Evolutionary conservation across 2,113 vertebrate genomes (phyloP).

Genomic region (Mobula hypostoma): DNA sequence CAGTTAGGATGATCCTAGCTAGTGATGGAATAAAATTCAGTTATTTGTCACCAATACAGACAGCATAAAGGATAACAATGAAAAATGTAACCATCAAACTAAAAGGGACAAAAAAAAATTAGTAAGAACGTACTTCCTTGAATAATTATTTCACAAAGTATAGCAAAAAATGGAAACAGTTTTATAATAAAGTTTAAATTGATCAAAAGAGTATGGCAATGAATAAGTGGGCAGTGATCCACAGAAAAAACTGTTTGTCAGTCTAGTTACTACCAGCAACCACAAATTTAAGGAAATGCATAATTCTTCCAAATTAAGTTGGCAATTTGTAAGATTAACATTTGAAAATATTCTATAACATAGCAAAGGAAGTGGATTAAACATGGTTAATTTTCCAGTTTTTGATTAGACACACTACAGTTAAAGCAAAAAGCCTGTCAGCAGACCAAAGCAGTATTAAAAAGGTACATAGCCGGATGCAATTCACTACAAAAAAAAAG

Average conservation of each 20-base stretch:
- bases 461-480: not conserved
- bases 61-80: not conserved
- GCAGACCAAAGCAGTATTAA: constrained; percentile 34
- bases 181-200: not conserved
- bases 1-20: not conserved
- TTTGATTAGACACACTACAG: not conserved
- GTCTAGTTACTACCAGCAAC: constrained; percentile 22
- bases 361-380: constrained; percentile 17
- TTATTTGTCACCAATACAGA: not conserved
- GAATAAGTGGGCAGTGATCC: not conserved
- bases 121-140: not conserved
- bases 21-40: not conserved
- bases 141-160: not conserved
- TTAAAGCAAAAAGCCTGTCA: constrained; percentile 32
- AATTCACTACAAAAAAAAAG: not conserved
- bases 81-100: not conserved
- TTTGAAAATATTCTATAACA: not conserved
- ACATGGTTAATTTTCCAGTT: constrained; percentile 24
- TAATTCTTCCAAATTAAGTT: not conserved
- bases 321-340: not conserved
- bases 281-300: not conserved
- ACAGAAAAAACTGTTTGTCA: not conserved
- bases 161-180: not conserved
- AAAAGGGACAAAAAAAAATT: not conserved
- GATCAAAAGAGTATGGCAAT: not conserved